Evolutionary conservation across 30 jellyfish, hydroid and myxozoan genomes (phyloP), one percentile per base, ranked within the genome.

Genomic region (Rhopilema esculentum): DNA sequence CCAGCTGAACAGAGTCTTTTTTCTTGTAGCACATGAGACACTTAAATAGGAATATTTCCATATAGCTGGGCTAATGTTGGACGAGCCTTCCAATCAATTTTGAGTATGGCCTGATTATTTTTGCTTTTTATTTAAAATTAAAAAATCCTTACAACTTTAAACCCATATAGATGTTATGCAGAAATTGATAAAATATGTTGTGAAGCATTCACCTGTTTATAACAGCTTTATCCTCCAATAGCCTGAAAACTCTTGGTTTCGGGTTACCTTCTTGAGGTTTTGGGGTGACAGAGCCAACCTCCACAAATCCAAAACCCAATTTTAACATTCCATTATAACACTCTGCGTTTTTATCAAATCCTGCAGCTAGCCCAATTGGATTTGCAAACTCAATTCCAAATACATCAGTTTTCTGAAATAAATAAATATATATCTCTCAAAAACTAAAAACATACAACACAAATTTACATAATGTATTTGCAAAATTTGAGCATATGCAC

Each of bases 281-380:
- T 23, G 99, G 99, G 2, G 98, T 91, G 8, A 96, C 91, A n/a
- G 97, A 33, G 2, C 99, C 99, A 72, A 96, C 92, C 77, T 96
- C 99, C 33, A 92, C 98, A 91, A 96, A 96, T 20, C 97, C 99
- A 78, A 96, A 91, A 1, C 99, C 99, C 53, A 80, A 32, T 49
- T 88, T 84, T 76, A 88, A 52, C 98, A 96, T 88, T 8, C 98
- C 98, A 71, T 87, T 90, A 40, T 72, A 26, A 67, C 98, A 91
- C 79, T 91, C 97, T 20, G 96, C 99, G 82, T 96, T 40, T 68
- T 91, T 92, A 72, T 96, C 99, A 88, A 85, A 96, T 16, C 99
- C 99, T 8, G 99, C 99, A 40, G 99, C 98, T 8, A 96, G 48
- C 16, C 99, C 99, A 83, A 96, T 28, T 29, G 99, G 99, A 29